Base-by-base conservation (phyloP, 2,888 invertebrate species). In the Scaptomyza caliginosa region DNA sequence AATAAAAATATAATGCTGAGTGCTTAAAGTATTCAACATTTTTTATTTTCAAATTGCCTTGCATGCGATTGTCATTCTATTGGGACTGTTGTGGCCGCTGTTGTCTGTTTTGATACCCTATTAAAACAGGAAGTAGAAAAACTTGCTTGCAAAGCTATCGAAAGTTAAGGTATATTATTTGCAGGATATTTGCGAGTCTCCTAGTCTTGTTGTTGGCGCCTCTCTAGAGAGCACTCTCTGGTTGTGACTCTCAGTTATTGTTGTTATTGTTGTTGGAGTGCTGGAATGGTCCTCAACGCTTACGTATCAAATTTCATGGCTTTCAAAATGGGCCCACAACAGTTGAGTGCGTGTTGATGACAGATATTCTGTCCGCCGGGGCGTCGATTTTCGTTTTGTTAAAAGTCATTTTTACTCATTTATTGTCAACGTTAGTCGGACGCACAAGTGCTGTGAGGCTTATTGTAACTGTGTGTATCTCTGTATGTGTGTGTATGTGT, bases 341-440 rank as follows among this genome's bases (percentile, higher is more conserved):
- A 34, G 34, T 34, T 34, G 78, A 78, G 76, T 77, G 76, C 76
- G 78, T 84, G 83, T 76, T 81, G 87, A 86, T 84, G 83, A 84
- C 83, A 84, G 83, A 86, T 84, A 84, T 81, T 74, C 62, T 52
- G 65, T 69, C 69, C 69, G 59, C 50, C 64, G 36, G 36, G 40
- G 40, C 59, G 74, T 79, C 84, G 72, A 78, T 83, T 81, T 83
- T 86, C 81, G 74, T 81, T 81, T 85, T 71, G 87, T 85, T 86
- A 79, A 82, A 79, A 87, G 85, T 84, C 82, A 84, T 82, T 84
- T 84, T 87, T 84, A 84, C 84, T 87, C 87, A 84, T 87, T 84
- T 85, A 85, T 81, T 86, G 83, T 84, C 87, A 74, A 71, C 86
- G 81, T 74, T 76, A 83, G 83, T 86, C 63, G 64, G 58, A 28